Percentiles rank a stretch among this genome's conserved stretches.
Conservation (phyloP, 2,113 vertebrate genomes). For the Myanophis thanlyinensis region DNA sequence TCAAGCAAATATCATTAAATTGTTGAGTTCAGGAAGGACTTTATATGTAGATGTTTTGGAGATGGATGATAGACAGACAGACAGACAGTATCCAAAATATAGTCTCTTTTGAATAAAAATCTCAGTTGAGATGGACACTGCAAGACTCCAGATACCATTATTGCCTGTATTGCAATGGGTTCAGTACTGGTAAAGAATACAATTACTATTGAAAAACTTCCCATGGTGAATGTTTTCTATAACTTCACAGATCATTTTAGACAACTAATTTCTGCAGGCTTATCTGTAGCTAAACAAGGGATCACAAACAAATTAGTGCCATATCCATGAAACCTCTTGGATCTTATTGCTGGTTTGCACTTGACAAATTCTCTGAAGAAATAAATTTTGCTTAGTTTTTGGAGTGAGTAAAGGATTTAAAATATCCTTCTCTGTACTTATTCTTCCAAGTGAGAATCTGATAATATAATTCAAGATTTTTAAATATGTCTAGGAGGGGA, state of each 20-base stretch:
- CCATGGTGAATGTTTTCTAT: neutral
- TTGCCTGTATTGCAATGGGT: neutral
- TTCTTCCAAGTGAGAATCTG: neutral
- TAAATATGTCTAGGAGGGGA: neutral
- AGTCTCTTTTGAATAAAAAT: neutral
- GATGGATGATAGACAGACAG: neutral
- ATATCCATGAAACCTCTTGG: neutral
- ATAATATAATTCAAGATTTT: neutral
- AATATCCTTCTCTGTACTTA: neutral
- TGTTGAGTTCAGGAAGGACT: neutral
- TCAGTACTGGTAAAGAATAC: neutral
- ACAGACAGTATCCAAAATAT: neutral
- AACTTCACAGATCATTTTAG: neutral
- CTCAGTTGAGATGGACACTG: neutral
- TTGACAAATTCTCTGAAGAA: neutral
- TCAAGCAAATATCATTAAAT: neutral
- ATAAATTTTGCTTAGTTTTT: neutral
- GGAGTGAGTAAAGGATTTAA: neutral
- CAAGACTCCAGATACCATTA: neutral
- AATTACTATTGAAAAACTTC: neutral
- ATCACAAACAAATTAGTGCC: neutral
- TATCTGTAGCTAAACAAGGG: neutral
- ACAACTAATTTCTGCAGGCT: neutral
- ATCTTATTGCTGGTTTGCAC: neutral
- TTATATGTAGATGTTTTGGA: neutral